A percentile compares a stretch with the other conserved stretches of the same genome.
phyloP scores from a whole-genome alignment of 64 coral and sea anemone species.

The Montipora sp. region DNA sequence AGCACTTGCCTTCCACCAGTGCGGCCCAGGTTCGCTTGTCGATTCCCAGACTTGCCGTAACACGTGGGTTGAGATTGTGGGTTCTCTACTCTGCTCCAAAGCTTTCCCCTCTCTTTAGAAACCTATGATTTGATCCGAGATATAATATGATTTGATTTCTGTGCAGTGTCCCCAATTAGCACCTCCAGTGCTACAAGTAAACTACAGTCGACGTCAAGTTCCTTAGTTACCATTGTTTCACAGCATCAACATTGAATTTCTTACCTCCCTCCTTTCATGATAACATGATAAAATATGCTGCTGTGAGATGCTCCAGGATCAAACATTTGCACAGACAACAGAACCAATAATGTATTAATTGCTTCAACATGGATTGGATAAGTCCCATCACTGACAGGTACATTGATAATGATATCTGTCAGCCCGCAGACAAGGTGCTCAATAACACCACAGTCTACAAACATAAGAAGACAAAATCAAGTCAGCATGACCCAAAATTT shows the following conservation, averaged over 20 bases:
- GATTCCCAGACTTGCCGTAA: too few relatives aligned
- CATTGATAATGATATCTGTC: constrained; percentile 58
- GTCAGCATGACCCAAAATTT: background rate
- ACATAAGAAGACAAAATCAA: background rate
- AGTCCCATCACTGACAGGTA: constrained; percentile 73
- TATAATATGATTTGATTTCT: too few relatives aligned
- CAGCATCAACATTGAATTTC: background rate
- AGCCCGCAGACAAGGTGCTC: constrained; percentile 75
- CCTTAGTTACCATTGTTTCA: too few relatives aligned
- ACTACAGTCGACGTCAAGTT: too few relatives aligned
- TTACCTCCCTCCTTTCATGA: constrained; percentile 97
- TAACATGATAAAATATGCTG: constrained; percentile 86
- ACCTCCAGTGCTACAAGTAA: too few relatives aligned
- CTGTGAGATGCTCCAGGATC: constrained; percentile 79
- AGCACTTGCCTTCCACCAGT: too few relatives aligned
- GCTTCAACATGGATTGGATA: constrained; percentile 90
- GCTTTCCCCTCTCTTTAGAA: too few relatives aligned
- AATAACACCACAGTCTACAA: constrained; percentile 68
- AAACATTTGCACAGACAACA: constrained; percentile 99
- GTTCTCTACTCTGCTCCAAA: too few relatives aligned
- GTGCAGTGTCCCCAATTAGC: too few relatives aligned
- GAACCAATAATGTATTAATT: constrained; percentile 84
- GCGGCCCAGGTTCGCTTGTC: too few relatives aligned
- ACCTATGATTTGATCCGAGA: too few relatives aligned
- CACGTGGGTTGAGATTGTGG: too few relatives aligned